A percentile compares a stretch with the other conserved stretches of the same genome.
Conservation (phyloP, 2,888 invertebrate species). For the Noctua janthe region DNA sequence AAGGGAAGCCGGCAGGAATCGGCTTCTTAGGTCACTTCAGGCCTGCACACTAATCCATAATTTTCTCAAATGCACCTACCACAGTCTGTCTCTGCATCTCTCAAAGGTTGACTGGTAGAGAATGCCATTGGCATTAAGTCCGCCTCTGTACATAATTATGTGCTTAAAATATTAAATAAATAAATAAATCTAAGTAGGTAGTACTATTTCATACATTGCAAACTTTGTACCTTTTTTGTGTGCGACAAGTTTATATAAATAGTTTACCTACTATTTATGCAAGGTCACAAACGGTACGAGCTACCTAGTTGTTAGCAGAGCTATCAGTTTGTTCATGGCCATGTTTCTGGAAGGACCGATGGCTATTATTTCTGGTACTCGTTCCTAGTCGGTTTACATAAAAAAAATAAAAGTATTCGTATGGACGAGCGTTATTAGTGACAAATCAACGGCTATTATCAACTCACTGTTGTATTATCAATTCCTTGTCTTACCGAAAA, state of each 20-base stretch:
- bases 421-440: neutral
- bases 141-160: no score
- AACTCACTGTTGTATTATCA: constrained; percentile 9
- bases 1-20: no score
- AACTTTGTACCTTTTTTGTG: neutral
- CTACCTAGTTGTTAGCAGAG: neutral
- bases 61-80: no score
- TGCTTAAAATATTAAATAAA: no score
- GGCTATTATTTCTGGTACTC: neutral
- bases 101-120: no score
- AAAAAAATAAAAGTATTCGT: neutral
- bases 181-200: no score
- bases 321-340: neutral
- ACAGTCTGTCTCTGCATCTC: no score
- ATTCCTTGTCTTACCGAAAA: neutral
- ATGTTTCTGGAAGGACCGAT: neutral
- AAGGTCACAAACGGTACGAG: neutral
- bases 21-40: no score
- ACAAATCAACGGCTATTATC: neutral
- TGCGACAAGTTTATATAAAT: neutral
- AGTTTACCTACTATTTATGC: neutral
- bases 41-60: no score
- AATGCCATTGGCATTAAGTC: no score
- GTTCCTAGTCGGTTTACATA: neutral
- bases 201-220: no score